Conservation (phyloP, 2,797 vertebrate species). For the Phylloscopus collybita region DNA sequence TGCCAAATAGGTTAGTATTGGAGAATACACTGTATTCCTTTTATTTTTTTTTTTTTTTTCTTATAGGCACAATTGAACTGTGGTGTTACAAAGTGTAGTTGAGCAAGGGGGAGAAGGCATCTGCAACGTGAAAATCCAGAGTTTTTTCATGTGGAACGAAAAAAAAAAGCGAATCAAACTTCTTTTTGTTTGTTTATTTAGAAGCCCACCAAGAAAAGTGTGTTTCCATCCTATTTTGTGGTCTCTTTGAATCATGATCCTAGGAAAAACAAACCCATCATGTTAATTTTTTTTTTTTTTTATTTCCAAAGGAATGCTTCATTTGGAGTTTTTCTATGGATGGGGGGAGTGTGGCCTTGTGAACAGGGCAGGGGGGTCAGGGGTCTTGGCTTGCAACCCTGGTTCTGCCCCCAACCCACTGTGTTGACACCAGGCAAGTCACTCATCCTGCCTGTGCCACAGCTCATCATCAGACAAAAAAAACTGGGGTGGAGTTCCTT, state of each 20-base stretch:
- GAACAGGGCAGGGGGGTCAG: neutral
- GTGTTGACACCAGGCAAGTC: neutral
- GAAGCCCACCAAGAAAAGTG: neutral
- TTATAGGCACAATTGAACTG: neutral
- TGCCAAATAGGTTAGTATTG: conserved; percentile 87
- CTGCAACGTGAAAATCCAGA: neutral
- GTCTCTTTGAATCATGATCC: neutral
- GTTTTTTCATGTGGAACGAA: neutral
- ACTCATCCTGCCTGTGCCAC: neutral
- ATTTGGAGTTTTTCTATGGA: neutral
- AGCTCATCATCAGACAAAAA: neutral
- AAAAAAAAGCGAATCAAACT: neutral
- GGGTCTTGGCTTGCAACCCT: neutral
- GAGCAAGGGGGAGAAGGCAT: neutral
- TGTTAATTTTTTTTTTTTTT: rapidly evolving
- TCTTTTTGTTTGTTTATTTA: neutral
- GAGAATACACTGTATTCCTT: neutral
- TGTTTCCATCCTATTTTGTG: neutral
- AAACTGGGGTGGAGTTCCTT: neutral
- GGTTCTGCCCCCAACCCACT: neutral
- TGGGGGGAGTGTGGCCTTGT: neutral
- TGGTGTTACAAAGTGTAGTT: neutral
- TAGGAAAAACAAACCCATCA: neutral
- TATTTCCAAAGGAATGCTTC: neutral
- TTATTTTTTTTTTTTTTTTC: neutral